Evolutionary conservation across 1,140 invertebrate species (phyloP), one percentile per base, ranked within the genome.

Genomic region (Drepana arcuata): DNA sequence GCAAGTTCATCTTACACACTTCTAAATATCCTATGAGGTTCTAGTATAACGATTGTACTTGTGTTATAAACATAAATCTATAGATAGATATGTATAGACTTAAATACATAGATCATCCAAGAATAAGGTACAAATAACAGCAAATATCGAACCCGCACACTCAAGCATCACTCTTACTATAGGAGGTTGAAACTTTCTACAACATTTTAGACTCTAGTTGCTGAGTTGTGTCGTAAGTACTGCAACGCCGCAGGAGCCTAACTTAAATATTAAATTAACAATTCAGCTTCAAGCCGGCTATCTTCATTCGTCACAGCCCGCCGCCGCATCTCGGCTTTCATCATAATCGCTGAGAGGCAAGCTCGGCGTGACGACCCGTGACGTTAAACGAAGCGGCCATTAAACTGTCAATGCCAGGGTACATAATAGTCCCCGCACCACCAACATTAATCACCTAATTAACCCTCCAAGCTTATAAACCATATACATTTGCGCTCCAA

Each of bases 381-480:
- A 25, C 29, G 38, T 44, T 35, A 43, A 30, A 31, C 31, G 15
- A 23, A 58, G 52, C 40, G 45, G 43, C 44, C 43, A 72, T 69
- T 77, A 73, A 66, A 66, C 59, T 60, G 65, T 63, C 67, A 64
- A 58, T 51, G 52, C 31, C 51, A 61, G 56, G 57, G 50, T 51
- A 40, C 46, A 48, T 53, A 51, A 62, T 41, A 45, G n/a, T n/a
- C 38, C 47, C 57, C 56, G 60, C 47, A 44, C 45, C 49, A 48
- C 53, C 61, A 42, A 55, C 57, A 66, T 75, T 75, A 78, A 78
- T 78, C 69, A 69, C 44, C 60, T 72, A 78, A 73, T 78, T 74
- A 75, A 71, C 64, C 66, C 66, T 44, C 52, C 48, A 43, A 57
- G 59, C 48, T 68, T 80, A 80, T 80, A 72, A 78, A 73, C 55